Base-by-base conservation (phyloP, 2,888 invertebrate species). In the Limnephilus marmoratus region DNA sequence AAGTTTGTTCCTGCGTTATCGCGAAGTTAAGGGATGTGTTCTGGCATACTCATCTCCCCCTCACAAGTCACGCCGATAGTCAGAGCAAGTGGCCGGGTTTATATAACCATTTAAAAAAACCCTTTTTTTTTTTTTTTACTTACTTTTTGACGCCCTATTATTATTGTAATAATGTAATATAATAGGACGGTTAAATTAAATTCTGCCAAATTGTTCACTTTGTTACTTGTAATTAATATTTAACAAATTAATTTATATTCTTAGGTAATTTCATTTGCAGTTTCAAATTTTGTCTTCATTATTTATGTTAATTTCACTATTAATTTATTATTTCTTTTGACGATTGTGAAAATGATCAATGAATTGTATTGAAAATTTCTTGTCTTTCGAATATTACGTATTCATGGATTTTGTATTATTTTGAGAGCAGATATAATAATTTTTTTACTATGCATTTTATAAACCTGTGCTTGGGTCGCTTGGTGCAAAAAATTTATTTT, bases 381-480 rank as follows among this genome's bases (percentile, higher is more conserved):
- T 68, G 24, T 68, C 5, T 68, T 68, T 68, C 3, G 68, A 24
- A n/a, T 68, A n/a, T 68, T n/a, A 68, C 31, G 31, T 31, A 1
- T 68, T 68, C 68, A 68, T 68, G 24, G 68, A 68, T 68, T 68
- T 53, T 68, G 18, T 68, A n/a, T 68, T 68, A 68, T 68, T 68
- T 68, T n/a, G 68, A 68, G 24, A 68, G n/a, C 68, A n/a, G 68
- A 68, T 68, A 68, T 68, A 24, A 24, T 24, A 24, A 24, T 24
- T 68, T 68, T 68, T 68, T 68, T 68, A 24, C 82, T 34, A 3
- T 83, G 82, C 82, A 83, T 68, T 68, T 68, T n/a, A 68, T 68
- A 68, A 68, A 68, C 68, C 68, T 68, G 68, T 24, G 82, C 82
- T 83, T 83, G 82, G 82, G 82, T 83, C 18, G 34, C 34, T 31